These are phyloP conservation scores for Peribatodes rhomboidaria DNA, from an alignment of 2,888 invertebrate species.

Conservation along the genomic window DNA sequence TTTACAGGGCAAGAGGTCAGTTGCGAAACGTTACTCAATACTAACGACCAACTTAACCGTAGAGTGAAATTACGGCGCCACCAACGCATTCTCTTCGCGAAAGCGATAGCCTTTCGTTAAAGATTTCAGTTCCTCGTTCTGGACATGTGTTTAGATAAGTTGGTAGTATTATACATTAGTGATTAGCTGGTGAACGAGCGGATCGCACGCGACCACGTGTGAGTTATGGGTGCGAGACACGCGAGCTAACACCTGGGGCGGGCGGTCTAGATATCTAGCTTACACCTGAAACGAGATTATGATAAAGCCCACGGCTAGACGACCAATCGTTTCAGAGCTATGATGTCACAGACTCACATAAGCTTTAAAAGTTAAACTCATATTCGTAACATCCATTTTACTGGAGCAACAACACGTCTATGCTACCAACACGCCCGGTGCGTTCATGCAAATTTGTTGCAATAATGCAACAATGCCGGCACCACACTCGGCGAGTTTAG, in stretches of 20 bases:
- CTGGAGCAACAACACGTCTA: too few relatives aligned
- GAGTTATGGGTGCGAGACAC: conserved; percentile 1
- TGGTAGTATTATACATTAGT: not conserved
- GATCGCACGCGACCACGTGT: conserved; percentile 12
- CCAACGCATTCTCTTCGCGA: not conserved
- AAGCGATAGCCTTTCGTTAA: not conserved
- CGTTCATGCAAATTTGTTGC: too few relatives aligned
- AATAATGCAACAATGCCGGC: too few relatives aligned
- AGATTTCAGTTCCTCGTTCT: not conserved
- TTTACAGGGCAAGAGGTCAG: conserved; percentile 8
- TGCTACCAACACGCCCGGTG: too few relatives aligned
- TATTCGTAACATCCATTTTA: too few relatives aligned
- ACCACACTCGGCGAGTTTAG: too few relatives aligned
- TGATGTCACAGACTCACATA: too few relatives aligned
- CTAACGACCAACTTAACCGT: not conserved
- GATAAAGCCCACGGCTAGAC: too few relatives aligned
- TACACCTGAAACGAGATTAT: not conserved
- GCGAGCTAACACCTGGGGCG: conserved; percentile 10
- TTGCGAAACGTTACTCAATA: conserved; percentile 4
- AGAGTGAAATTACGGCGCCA: not conserved
- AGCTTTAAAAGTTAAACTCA: too few relatives aligned
- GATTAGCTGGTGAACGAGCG: conserved; percentile 11
- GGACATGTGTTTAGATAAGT: not conserved
- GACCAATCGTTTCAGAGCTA: too few relatives aligned
- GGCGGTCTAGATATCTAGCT: not conserved